Evolutionary conservation across 2,113 vertebrate genomes (phyloP).

Genomic region (Pao palembangensis): DNA sequence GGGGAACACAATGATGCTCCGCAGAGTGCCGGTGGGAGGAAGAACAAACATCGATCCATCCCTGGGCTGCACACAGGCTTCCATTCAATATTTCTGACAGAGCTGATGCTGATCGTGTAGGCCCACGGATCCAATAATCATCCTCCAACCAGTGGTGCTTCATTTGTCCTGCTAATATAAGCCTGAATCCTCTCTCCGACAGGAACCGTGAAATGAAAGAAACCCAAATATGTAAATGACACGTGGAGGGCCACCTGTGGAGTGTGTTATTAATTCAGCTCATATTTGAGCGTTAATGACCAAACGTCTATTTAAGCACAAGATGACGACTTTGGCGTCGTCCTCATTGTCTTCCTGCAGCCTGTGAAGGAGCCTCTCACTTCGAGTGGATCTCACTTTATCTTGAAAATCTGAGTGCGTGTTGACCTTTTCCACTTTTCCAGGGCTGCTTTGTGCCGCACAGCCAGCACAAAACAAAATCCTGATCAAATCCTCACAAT

Average conservation of each 20-base stretch:
- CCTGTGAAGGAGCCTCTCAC: constrained; percentile 16
- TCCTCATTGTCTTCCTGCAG: constrained; percentile 6
- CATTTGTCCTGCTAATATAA: background rate
- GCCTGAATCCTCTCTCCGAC: background rate
- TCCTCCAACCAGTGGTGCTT: background rate
- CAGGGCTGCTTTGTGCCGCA: constrained; percentile 15
- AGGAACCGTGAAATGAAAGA: constrained; percentile 22
- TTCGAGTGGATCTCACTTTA: constrained; percentile 26
- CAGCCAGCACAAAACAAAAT: constrained; percentile 11
- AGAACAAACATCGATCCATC: constrained; percentile 31
- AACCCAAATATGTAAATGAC: constrained; percentile 2
- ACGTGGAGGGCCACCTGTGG: constrained; percentile 3
- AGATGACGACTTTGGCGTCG: constrained; percentile 28
- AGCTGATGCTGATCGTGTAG: constrained; percentile 15
- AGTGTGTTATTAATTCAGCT: constrained; percentile 44
- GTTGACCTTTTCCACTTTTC: constrained; percentile 51
- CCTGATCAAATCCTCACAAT: no score
- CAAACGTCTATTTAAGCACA: constrained; percentile 23
- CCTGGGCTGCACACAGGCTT: background rate
- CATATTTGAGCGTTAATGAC: constrained; percentile 47
- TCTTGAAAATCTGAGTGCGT: constrained; percentile 33
- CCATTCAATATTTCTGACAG: constrained; percentile 25
- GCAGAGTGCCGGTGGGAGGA: constrained; percentile 55
- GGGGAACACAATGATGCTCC: constrained; percentile 47
- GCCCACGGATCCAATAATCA: background rate